phyloP scores from a whole-genome alignment of 2,113 vertebrate genomes.

The Malaclemys terrapin region DNA sequence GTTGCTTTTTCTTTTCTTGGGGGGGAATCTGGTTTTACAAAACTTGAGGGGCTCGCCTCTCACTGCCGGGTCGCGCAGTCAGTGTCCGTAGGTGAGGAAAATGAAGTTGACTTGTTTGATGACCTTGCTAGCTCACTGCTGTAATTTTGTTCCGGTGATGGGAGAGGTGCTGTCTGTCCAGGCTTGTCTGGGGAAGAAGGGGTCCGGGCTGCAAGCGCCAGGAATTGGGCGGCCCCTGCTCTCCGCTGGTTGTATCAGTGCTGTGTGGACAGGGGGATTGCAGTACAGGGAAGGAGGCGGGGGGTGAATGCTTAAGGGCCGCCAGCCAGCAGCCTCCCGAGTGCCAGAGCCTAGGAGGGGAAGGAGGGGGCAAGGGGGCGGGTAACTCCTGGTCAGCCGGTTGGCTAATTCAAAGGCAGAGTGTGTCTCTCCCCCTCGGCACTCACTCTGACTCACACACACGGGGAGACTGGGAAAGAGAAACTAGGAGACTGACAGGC shows the following conservation, averaged over 20 bases:
- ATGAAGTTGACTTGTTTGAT: neutral
- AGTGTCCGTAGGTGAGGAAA: neutral
- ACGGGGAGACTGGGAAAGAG: neutral
- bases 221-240: constrained; percentile 8
- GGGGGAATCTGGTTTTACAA: neutral
- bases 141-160: neutral
- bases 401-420: constrained; percentile 32
- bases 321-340: constrained; percentile 70
- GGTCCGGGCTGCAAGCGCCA: neutral
- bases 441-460: neutral
- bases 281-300: neutral
- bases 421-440: neutral
- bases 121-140: neutral
- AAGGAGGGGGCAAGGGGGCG: constrained; percentile 7
- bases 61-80: neutral
- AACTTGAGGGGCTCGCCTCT: constrained; percentile 26
- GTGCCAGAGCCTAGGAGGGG: constrained; percentile 38
- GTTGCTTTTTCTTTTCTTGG: too few relatives aligned
- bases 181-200: neutral
- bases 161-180: neutral
- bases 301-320: constrained; percentile 32
- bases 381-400: constrained; percentile 55
- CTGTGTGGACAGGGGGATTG: neutral
- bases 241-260: neutral
- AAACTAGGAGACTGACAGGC: neutral